These are phyloP conservation scores for Rhinoderma darwinii DNA, from an alignment of 2,113 vertebrate genomes.

Conservation along the genomic window DNA sequence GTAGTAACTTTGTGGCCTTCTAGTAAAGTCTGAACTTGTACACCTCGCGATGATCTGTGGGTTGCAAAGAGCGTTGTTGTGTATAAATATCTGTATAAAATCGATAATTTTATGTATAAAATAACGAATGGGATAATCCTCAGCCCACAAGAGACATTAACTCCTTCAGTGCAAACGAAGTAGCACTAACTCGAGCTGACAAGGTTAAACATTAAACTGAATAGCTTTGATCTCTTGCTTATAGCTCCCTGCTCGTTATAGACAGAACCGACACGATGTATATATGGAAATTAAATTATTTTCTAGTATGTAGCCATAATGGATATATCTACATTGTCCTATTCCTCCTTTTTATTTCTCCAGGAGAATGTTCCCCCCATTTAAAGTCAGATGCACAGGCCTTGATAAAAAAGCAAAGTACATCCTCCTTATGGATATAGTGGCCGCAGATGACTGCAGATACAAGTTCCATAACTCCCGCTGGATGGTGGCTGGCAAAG, in stretches of 20 bases:
- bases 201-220: constrained; percentile 55
- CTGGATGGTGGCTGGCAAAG: constrained; percentile 99
- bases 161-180: constrained; percentile 26
- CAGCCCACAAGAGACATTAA: background rate
- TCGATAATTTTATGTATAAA: background rate
- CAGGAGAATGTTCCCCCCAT: constrained; percentile 98
- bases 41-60: background rate
- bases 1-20: constrained; percentile 30
- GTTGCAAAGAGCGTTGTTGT: background rate
- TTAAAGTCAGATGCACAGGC: constrained; percentile 98
- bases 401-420: constrained; percentile 99
- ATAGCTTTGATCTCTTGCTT: constrained; percentile 10
- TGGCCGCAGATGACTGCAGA: constrained; percentile 97
- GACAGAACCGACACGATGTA: too few species aligned
- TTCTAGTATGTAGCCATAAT: background rate
- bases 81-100: background rate
- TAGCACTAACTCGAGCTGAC: constrained; percentile 29
- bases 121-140: background rate
- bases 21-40: background rate
- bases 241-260: background rate
- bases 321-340: background rate
- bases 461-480: constrained; percentile 99
- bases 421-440: constrained; percentile 98
- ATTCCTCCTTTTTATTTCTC: constrained; percentile 40
- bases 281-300: background rate